Evolutionary conservation across 2,888 invertebrate species (phyloP), one percentile per base, ranked within the genome.

Genomic region (Tetramorium bicarinatum): DNA sequence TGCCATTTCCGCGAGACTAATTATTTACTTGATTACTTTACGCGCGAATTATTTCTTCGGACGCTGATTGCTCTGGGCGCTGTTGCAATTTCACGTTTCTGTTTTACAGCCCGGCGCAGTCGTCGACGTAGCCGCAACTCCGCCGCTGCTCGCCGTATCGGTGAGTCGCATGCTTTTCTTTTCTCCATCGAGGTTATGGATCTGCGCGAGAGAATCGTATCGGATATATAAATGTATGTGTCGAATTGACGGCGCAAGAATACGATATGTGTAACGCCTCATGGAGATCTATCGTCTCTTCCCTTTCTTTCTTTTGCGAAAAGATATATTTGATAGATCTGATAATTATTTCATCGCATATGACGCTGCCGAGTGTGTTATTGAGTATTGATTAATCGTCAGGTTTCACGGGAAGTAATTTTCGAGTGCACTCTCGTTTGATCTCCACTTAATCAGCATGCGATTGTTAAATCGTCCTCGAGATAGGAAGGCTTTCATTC

Each of bases 271-370:
- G 0, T 13, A 47, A 4, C 47, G 47, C 15, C 47, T 47, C 47
- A 1, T 9, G 47, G 15, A 47, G 47, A 47, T 47, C 4, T 47
- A 4, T 47, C 47, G 4, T 15, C 47, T 47, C 15, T 6, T 1
- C 11, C 15, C 4, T 15, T 1, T 0, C 6, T 15, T 0, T 15
- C 1, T 0, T 6, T 47, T 0, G 11, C 4, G 0, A 7, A 41
- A 41, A 41, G 41, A 41, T 41, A 41, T 41, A 8, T 41, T 52
- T 7, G n/a, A 2, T 52, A 52, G 18, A 34, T 34, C 29, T 4
- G 29, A 34, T 34, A 34, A 34, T 34, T 34, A 34, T 34, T 34
- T 4, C 4, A 34, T 34, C 29, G 29, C 29, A 34, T 34, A 34
- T 34, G 29, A 2, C 2, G 29, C 29, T 29, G 29, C 2, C 29